These are phyloP conservation scores for Diglossa cyanea DNA, from an alignment of 2,797 vertebrate genomes.

Conservation along the genomic window DNA sequence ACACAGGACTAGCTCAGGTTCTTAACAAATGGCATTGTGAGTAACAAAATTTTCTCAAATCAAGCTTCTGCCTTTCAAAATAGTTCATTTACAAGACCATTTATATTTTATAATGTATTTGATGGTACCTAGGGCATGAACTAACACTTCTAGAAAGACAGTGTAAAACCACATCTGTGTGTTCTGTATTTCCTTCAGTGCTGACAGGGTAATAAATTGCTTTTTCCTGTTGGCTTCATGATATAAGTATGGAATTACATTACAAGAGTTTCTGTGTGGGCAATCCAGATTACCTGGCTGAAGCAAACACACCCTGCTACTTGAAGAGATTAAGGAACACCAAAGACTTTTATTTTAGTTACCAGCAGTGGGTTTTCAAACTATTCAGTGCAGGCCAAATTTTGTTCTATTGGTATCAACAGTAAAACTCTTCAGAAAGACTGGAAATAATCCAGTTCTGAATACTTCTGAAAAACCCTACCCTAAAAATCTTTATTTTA, in stretches of 20 bases:
- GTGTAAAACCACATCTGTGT: background rate
- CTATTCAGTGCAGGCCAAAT: background rate
- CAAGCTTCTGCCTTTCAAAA: background rate
- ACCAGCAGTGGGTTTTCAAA: background rate
- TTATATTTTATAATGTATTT: background rate
- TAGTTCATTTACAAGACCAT: background rate
- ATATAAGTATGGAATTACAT: background rate
- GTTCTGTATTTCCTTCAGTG: background rate
- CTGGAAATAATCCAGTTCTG: background rate
- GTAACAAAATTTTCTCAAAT: background rate
- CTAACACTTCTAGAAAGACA: background rate
- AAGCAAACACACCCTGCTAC: background rate
- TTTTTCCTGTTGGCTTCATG: background rate
- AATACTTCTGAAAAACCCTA: background rate
- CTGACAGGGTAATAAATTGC: background rate
- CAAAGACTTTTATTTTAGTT: background rate
- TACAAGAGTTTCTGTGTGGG: background rate
- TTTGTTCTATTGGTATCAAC: background rate
- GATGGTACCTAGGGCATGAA: background rate
- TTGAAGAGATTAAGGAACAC: background rate
- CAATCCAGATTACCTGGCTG: background rate
- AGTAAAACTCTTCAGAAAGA: background rate
- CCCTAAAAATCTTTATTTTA: background rate
- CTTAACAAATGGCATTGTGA: background rate
- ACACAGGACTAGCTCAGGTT: background rate